Percentiles rank a stretch among this genome's conserved stretches.
phyloP scores from a whole-genome alignment of 64 coral and sea anemone genomes.

The Astreopora myriophthalma region DNA sequence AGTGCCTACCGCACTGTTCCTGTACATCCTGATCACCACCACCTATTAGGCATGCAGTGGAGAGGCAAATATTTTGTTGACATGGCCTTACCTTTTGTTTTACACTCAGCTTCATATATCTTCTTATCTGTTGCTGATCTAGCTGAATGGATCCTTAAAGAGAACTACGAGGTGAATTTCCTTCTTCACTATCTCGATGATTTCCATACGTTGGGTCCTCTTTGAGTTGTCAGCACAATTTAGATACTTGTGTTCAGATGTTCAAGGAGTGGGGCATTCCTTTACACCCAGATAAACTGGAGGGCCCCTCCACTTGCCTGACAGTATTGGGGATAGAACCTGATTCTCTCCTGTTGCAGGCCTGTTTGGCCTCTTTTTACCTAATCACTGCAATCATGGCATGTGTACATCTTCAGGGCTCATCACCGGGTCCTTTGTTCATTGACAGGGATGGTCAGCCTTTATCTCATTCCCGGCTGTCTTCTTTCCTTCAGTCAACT shows the following conservation, averaged over 20 bases:
- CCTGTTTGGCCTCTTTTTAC: too few relatives aligned
- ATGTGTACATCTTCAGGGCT: too few relatives aligned
- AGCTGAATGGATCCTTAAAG: neutral
- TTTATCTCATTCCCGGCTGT: too few relatives aligned
- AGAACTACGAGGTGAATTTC: neutral
- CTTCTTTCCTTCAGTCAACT: neutral
- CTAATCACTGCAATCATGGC: too few relatives aligned
- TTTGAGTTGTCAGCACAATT: neutral
- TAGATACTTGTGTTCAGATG: neutral
- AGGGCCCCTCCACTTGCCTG: slow-evolving; percentile 51
- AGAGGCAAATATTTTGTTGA: slow-evolving; percentile 24
- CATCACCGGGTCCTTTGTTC: too few relatives aligned
- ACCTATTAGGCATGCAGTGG: slow-evolving; percentile 43
- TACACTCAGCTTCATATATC: neutral
- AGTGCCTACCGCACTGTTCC: slow-evolving; percentile 37
- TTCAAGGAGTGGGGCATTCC: neutral
- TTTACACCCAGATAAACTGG: slow-evolving; percentile 40
- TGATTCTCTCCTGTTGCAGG: neutral
- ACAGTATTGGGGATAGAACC: slow-evolving; percentile 51
- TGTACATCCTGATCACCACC: slow-evolving; percentile 17
- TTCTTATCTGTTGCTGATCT: neutral
- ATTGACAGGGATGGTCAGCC: too few relatives aligned
- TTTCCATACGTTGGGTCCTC: neutral
- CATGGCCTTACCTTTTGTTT: too few relatives aligned
- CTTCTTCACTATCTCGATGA: slow-evolving; percentile 10